Conservation (phyloP, 2,113 vertebrate species). For the Psettodes erumei region DNA sequence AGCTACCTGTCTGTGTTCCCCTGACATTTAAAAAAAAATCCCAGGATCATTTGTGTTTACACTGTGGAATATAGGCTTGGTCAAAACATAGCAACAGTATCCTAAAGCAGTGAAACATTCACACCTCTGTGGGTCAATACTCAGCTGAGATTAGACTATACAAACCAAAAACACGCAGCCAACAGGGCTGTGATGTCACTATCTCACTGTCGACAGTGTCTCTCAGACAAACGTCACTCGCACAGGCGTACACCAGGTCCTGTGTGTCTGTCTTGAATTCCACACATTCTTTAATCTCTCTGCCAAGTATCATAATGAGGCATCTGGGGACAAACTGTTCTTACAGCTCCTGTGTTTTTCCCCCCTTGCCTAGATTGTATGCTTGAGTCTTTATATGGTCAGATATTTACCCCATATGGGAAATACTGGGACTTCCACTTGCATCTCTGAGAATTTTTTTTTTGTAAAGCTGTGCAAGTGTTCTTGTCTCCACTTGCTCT, state of each 20-base stretch:
- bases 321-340: constrained; percentile 59
- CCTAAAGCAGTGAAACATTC: constrained; percentile 33
- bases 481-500: constrained; percentile 35
- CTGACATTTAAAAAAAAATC: constrained; percentile 63
- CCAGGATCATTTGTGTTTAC: constrained; percentile 64
- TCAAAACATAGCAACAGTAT: constrained; percentile 72
- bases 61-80: constrained; percentile 35
- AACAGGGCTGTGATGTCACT: constrained; percentile 31
- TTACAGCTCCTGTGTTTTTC: constrained; percentile 12
- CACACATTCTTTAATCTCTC: constrained; percentile 44
- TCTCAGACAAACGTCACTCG: constrained; percentile 19
- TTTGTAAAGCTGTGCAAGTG: neutral
- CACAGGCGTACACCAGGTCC: neutral
- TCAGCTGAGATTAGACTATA: neutral
- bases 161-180: constrained; percentile 25
- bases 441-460: neutral
- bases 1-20: constrained; percentile 34
- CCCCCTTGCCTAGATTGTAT: constrained; percentile 4
- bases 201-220: neutral
- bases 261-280: constrained; percentile 38
- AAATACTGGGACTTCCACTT: constrained; percentile 71
- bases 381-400: constrained; percentile 17
- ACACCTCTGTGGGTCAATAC: constrained; percentile 36
- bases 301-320: constrained; percentile 22
- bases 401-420: neutral